These are phyloP conservation scores for Scolopax mira DNA, from an alignment of 2,113 vertebrate species.

Conservation along the genomic window DNA sequence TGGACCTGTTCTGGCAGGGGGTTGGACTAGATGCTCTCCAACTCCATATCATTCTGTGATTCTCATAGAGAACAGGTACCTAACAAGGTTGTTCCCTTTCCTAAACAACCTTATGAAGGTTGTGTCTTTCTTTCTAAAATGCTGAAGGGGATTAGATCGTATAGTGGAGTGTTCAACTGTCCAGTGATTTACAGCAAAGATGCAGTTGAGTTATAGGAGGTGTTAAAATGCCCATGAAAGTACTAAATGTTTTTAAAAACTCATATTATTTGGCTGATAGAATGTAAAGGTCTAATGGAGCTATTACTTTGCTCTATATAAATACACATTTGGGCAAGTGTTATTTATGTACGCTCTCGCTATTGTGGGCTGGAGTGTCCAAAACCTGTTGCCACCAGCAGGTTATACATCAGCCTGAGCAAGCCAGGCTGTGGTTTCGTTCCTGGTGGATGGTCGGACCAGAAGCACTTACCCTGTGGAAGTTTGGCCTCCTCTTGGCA, in stretches of 20 bases:
- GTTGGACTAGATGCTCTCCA: too few species aligned
- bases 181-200: constrained; percentile 30
- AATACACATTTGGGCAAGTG: not conserved
- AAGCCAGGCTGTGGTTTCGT: not conserved
- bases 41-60: not conserved
- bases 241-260: constrained; percentile 59
- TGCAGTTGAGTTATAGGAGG: constrained; percentile 37
- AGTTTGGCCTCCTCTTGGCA: not conserved
- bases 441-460: not conserved
- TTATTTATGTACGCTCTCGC: not conserved
- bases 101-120: not conserved
- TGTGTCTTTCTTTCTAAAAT: not conserved
- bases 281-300: constrained; percentile 40
- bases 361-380: not conserved
- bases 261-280: constrained; percentile 46
- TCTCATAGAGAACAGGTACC: not conserved
- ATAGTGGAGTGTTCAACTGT: not conserved
- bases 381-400: not conserved
- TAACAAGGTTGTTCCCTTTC: not conserved
- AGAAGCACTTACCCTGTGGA: not conserved
- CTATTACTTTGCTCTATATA: constrained; percentile 9
- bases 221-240: constrained; percentile 43
- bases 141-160: constrained; percentile 14
- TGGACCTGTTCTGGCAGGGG: too few species aligned
- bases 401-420: not conserved